Evolutionary conservation across 2,888 invertebrate genomes (phyloP).

Genomic region (Drosophila merina): DNA sequence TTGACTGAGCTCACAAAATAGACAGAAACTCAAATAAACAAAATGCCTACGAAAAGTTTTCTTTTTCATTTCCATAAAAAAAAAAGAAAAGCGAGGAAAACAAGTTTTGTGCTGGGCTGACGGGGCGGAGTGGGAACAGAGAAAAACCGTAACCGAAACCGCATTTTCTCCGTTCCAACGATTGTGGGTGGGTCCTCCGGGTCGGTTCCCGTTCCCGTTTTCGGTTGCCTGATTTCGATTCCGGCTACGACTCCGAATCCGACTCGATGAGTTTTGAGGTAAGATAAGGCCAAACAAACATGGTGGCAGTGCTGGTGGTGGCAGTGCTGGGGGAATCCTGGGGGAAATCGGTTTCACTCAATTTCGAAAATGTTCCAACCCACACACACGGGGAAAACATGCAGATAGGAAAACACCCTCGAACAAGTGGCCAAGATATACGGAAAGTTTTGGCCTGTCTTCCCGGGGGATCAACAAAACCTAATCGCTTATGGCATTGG

Average conservation of each 20-base stretch:
- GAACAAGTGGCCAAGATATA: conserved; percentile 29
- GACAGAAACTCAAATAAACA: conserved; percentile 61
- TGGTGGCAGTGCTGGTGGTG: conserved; percentile 2
- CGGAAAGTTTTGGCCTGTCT: conserved; percentile 28
- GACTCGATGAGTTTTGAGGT: conserved; percentile 37
- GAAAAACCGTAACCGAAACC: conserved; percentile 81
- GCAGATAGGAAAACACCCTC: conserved; percentile 37
- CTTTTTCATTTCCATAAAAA: conserved; percentile 73
- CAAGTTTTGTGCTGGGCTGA: conserved; percentile 47
- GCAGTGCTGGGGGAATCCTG: conserved; percentile 46
- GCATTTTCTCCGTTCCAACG: conserved; percentile 78
- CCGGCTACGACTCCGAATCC: conserved; percentile 8
- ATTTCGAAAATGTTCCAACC: conserved; percentile 73
- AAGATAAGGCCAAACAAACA: conserved; percentile 44
- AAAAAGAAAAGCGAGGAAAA: conserved; percentile 41
- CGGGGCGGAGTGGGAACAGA: conserved; percentile 58
- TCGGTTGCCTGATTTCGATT: conserved; percentile 35
- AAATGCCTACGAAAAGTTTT: conserved; percentile 76
- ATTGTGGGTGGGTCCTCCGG: conserved; percentile 62
- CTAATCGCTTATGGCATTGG: conserved; percentile 75
- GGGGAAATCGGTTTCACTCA: conserved; percentile 79
- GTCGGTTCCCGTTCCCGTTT: conserved; percentile 30
- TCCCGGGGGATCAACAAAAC: conserved; percentile 75
- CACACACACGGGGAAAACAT: conserved; percentile 38
- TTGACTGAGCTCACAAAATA: not conserved